Conservation (phyloP, 2,888 invertebrate species). For the Latrodectus hesperus region DNA sequence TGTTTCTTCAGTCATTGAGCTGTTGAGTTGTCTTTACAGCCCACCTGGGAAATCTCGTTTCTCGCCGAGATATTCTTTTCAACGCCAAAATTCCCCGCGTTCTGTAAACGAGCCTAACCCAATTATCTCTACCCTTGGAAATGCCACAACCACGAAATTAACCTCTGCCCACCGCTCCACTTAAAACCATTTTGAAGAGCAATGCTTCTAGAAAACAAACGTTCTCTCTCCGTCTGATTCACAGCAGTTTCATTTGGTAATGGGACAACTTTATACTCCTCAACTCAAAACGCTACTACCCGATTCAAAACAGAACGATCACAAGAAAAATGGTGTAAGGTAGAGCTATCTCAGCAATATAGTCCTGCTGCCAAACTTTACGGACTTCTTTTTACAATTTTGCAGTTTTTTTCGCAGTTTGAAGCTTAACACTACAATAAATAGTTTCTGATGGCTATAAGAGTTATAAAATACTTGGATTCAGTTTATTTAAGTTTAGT, state of each 20-base stretch:
- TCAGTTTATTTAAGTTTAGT: no score
- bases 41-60: neutral
- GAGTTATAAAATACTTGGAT: no score
- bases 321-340: constrained; percentile 6
- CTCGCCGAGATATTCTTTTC: neutral
- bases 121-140: constrained; percentile 16
- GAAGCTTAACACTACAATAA: no score
- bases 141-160: constrained; percentile 21
- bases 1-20: neutral
- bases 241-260: constrained; percentile 35
- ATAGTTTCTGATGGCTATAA: no score
- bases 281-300: neutral
- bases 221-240: constrained; percentile 15
- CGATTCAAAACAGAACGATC: neutral
- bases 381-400: no score
- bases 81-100: neutral
- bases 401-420: no score
- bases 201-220: constrained; percentile 26
- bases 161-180: constrained; percentile 24
- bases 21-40: neutral
- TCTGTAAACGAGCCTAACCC: neutral
- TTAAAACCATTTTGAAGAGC: constrained; percentile 16
- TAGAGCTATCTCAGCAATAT: neutral
- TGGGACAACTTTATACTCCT: constrained; percentile 28
- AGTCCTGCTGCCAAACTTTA: no score